Percentiles rank a stretch among this genome's conserved stretches.
These are phyloP conservation scores for Neodiprion pinetum DNA, from an alignment of 1,140 invertebrate genomes.

Conservation along the genomic window DNA sequence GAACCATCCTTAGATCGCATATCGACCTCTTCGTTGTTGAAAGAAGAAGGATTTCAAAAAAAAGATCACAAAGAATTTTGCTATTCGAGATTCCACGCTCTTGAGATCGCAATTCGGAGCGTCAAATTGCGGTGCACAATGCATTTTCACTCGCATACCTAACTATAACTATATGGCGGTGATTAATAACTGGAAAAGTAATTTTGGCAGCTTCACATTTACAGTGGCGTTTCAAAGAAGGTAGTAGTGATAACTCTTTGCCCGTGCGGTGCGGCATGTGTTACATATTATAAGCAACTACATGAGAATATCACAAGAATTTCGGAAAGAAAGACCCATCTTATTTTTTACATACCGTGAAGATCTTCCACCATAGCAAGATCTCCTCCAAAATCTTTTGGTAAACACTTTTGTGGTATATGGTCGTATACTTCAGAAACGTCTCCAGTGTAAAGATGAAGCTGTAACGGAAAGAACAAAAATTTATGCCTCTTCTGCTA, in stretches of 20 bases:
- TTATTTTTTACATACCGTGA: slow-evolving; percentile 38
- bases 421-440: slow-evolving; percentile 54
- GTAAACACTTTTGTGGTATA: slow-evolving; percentile 58
- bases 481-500: background rate
- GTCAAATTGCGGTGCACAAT: background rate
- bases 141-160: background rate
- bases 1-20: no score
- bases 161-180: background rate
- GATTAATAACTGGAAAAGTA: background rate
- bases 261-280: no score
- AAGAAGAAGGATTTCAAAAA: background rate
- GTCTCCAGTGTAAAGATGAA: slow-evolving; percentile 56
- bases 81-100: background rate
- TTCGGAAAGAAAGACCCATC: slow-evolving; percentile 19
- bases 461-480: slow-evolving; percentile 42
- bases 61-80: background rate
- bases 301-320: slow-evolving; percentile 10
- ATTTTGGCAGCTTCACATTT: background rate
- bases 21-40: no score
- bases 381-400: slow-evolving; percentile 60
- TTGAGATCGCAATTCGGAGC: background rate
- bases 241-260: no score
- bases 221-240: no score
- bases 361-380: slow-evolving; percentile 50
- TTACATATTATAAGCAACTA: no score